Base-by-base conservation (phyloP, 2,797 vertebrate genomes). In the Spinus olivaceus region DNA sequence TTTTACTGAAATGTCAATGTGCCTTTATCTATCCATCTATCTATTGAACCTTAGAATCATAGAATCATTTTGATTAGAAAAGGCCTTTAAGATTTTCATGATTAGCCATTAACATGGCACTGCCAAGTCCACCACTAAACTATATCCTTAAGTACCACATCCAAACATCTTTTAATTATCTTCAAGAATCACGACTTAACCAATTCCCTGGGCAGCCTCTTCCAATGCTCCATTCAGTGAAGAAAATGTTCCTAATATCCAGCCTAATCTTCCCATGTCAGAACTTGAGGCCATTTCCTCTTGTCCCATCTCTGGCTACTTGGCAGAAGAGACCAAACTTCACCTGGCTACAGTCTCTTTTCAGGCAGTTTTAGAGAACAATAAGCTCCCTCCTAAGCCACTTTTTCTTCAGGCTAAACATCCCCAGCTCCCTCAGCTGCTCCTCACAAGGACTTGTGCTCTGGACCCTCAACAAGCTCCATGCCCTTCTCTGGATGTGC, bases 371-470 rank as follows among this genome's bases (percentile, higher is more conserved):
- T 19, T 33, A 64, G 18, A 71, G n/a, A 57, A 18, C 14, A 70
- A 1, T 14, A 59, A 27, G 1, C 2, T 69, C 2, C 6, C 6
- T 4, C 5, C 6, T 2, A 9, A 59, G 19, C 8, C 20, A 53
- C n/a, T 6, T 57, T 37, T 59, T 33, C 22, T 39, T 32, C 22
- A 53, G 30, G 19, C 13, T 35, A 41, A 78, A n/a, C 3, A 32
- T 2, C 7, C 3, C 15, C 30, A 65, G 16, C 15, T 59, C 12
- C 22, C 33, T 71, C 51, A 53, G 25, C 6, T 51, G 3, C 6
- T 59, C 14, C 39, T 78, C 12, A 24, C 1, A 16, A 11, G 8
- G 3, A 32, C 21, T 17, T 65, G 51, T 23, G 18, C 30, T 77
- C 22, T 22, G 44, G 37, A 46, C 1, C 10, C 25, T 59, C 27